Evolutionary conservation across 2,888 invertebrate species (phyloP).

Genomic region (Cheilosia variabilis): DNA sequence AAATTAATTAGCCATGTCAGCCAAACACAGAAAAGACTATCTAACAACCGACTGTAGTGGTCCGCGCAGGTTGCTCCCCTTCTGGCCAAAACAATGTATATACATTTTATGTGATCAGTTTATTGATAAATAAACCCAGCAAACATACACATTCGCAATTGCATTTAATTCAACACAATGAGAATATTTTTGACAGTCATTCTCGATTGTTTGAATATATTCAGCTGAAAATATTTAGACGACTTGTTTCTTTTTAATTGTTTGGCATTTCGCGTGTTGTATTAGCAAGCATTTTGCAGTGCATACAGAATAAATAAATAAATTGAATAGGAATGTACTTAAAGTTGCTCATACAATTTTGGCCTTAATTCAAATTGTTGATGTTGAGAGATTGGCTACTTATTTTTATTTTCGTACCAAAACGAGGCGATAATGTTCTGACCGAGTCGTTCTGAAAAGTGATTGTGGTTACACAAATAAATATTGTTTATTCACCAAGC

Average conservation of each 20-base stretch:
- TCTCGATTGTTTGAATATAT: not conserved
- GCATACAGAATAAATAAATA: not conserved
- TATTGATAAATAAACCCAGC: not conserved
- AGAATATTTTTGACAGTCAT: not conserved
- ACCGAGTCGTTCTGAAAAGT: not conserved
- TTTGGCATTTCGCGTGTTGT: not conserved
- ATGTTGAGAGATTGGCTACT: not conserved
- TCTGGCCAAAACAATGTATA: not conserved
- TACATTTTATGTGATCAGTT: not conserved
- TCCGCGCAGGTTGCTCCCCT: not conserved
- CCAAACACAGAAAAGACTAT: conserved; percentile 16
- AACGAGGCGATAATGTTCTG: conserved; percentile 1
- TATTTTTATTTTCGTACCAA: conserved; percentile 13
- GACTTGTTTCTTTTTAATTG: not conserved
- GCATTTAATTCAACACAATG: not conserved
- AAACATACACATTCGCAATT: conserved; percentile 3
- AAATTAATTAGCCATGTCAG: conserved; percentile 44
- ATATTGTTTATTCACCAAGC: too few species aligned
- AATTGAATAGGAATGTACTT: not conserved
- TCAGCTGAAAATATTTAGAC: not conserved
- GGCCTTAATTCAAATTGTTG: conserved; percentile 6
- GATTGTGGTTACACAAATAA: not conserved
- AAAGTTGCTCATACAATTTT: not conserved
- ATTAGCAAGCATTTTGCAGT: not conserved
- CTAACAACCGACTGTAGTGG: not conserved